These are phyloP conservation scores for Anthopleura xanthogrammica DNA, from an alignment of 92 coral and sea anemone species.

Conservation along the genomic window DNA sequence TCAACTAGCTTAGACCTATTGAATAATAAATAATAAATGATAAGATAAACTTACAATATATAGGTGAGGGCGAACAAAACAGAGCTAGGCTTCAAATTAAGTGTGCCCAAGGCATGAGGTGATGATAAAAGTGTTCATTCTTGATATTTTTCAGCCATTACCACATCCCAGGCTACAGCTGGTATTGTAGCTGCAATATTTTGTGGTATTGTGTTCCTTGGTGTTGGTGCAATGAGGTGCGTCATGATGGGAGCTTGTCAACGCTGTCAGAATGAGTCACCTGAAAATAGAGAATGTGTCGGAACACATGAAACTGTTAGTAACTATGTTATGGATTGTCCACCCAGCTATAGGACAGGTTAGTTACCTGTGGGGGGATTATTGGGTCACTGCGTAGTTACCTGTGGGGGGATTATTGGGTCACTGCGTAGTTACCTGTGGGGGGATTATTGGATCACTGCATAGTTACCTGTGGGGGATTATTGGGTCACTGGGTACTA, in stretches of 20 bases:
- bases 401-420: not conserved
- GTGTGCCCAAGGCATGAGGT: not conserved
- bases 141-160: constrained; percentile 21
- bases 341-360: constrained; percentile 84
- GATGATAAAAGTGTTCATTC: not conserved
- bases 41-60: no score
- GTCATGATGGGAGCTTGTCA: constrained; percentile 64
- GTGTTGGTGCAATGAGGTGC: constrained; percentile 73
- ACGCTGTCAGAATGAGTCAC: constrained; percentile 21
- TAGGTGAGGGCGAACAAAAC: no score
- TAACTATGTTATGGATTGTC: constrained; percentile 61
- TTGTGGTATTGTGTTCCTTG: constrained; percentile 76
- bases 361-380: not conserved
- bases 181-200: constrained; percentile 86
- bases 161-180: constrained; percentile 74
- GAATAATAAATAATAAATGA: no score
- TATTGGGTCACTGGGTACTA: no score
- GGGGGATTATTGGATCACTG: no score
- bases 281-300: constrained; percentile 43
- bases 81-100: no score
- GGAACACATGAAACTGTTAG: constrained; percentile 56
- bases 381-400: not conserved
- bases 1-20: no score
- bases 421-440: no score
- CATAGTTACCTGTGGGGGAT: no score